phyloP scores from a whole-genome alignment of 2,888 invertebrate genomes.

The Deilephila elpenor region DNA sequence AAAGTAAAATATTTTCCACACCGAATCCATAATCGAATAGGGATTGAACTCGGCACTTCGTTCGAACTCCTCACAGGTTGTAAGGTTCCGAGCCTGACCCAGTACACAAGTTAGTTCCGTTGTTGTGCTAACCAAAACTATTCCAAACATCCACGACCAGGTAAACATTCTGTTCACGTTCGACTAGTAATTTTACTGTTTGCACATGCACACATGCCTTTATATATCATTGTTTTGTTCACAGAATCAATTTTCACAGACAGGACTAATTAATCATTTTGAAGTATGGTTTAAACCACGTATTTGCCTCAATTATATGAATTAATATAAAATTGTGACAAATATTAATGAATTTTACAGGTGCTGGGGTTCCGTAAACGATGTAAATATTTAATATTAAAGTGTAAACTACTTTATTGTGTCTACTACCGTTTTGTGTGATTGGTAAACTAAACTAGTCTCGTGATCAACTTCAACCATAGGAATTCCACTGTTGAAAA shows the following conservation, averaged over 20 bases:
- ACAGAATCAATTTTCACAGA: conserved; percentile 52
- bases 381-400: too few relatives aligned
- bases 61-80: conserved; percentile 73
- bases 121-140: conserved; percentile 55
- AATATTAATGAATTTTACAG: too few relatives aligned
- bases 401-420: too few relatives aligned
- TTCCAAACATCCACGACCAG: conserved; percentile 60
- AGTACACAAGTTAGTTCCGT: conserved; percentile 36
- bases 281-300: too few relatives aligned
- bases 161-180: conserved; percentile 66
- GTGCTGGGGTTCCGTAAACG: too few relatives aligned
- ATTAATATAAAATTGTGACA: too few relatives aligned
- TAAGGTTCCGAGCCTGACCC: conserved; percentile 45
- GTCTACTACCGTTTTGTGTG: too few relatives aligned
- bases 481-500: too few relatives aligned
- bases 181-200: conserved; percentile 57
- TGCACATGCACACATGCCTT: conserved; percentile 46
- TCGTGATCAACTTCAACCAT: too few relatives aligned
- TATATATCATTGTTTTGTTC: conserved; percentile 50
- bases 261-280: conserved; percentile 28
- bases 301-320: too few relatives aligned
- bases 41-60: conserved; percentile 63
- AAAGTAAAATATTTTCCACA: conserved; percentile 75
- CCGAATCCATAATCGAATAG: conserved; percentile 60
- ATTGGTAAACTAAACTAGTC: too few relatives aligned